A percentile compares a stretch with the other conserved stretches of the same genome.
These are phyloP conservation scores for Mellilla xanthometata DNA, from an alignment of 2,888 invertebrate genomes.

Conservation along the genomic window DNA sequence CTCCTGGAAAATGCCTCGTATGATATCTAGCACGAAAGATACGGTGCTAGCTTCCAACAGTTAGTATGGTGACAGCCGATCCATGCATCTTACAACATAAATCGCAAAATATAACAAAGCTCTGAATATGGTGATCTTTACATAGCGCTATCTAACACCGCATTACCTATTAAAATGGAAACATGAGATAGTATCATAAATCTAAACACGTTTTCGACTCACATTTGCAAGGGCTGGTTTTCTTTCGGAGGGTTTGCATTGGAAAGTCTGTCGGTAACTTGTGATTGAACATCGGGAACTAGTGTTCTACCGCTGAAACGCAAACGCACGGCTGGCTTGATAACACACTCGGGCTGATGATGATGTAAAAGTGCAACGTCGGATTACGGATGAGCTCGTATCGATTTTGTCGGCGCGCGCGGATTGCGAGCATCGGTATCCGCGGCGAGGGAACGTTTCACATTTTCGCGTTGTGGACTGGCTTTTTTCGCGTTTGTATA, in stretches of 20 bases:
- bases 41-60: slow-evolving; percentile 25
- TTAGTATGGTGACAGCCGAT: slow-evolving; percentile 59
- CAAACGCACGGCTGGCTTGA: slow-evolving; percentile 61
- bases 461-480: slow-evolving; percentile 31
- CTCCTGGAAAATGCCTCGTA: slow-evolving; percentile 38
- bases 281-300: slow-evolving; percentile 80
- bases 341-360: slow-evolving; percentile 42
- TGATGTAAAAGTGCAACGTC: slow-evolving; percentile 51
- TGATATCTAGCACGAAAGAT: slow-evolving; percentile 58
- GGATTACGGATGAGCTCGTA: too few relatives aligned
- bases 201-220: slow-evolving; percentile 80
- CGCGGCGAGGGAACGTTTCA: slow-evolving; percentile 30
- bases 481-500: slow-evolving; percentile 25
- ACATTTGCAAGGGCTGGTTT: slow-evolving; percentile 97
- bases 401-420: slow-evolving; percentile 67
- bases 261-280: slow-evolving; percentile 82
- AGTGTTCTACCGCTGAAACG: slow-evolving; percentile 67
- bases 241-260: slow-evolving; percentile 96
- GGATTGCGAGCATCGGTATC: slow-evolving; percentile 39
- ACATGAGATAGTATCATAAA: slow-evolving; percentile 39
- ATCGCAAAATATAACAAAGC: slow-evolving; percentile 74
- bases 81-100: slow-evolving; percentile 70
- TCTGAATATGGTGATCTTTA: slow-evolving; percentile 55
- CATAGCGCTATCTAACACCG: slow-evolving; percentile 70
- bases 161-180: slow-evolving; percentile 48